A percentile compares a stretch with the other conserved stretches of the same genome.
Evolutionary conservation across 2,113 vertebrate species (phyloP).

Genomic region (Microcebus murinus): DNA sequence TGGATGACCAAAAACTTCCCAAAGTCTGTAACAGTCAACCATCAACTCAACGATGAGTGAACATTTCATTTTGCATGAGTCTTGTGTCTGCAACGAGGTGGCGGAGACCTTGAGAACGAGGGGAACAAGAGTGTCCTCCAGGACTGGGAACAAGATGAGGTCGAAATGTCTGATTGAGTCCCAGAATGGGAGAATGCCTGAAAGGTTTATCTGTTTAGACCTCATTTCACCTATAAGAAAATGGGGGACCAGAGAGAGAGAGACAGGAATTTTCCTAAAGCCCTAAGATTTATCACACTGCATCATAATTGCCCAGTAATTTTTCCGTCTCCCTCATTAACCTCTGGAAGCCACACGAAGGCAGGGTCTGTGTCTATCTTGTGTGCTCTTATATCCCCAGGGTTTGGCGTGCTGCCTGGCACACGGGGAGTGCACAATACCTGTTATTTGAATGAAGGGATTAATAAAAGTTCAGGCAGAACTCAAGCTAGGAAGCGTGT

Average conservation of each 20-base stretch:
- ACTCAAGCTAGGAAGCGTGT: neutral
- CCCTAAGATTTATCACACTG: neutral
- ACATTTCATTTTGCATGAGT: neutral
- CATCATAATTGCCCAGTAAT: neutral
- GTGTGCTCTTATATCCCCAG: neutral
- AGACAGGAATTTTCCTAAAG: neutral
- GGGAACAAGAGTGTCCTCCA: neutral
- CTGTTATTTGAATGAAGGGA: neutral
- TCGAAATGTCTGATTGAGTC: neutral
- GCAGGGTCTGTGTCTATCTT: neutral
- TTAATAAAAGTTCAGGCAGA: neutral
- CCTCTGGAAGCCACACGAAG: neutral
- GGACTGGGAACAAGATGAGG: neutral
- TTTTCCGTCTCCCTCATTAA: neutral
- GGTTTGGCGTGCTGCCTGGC: neutral
- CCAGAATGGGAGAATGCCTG: neutral
- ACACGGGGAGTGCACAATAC: neutral
- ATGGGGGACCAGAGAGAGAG: neutral
- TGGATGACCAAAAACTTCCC: constrained; percentile 22
- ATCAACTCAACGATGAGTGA: neutral
- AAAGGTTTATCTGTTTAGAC: neutral
- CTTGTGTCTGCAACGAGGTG: neutral
- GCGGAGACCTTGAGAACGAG: neutral
- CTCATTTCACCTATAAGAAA: neutral
- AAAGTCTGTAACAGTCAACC: neutral